Conservation (phyloP, 2,797 vertebrate species). For the Hyperoplus immaculatus region DNA sequence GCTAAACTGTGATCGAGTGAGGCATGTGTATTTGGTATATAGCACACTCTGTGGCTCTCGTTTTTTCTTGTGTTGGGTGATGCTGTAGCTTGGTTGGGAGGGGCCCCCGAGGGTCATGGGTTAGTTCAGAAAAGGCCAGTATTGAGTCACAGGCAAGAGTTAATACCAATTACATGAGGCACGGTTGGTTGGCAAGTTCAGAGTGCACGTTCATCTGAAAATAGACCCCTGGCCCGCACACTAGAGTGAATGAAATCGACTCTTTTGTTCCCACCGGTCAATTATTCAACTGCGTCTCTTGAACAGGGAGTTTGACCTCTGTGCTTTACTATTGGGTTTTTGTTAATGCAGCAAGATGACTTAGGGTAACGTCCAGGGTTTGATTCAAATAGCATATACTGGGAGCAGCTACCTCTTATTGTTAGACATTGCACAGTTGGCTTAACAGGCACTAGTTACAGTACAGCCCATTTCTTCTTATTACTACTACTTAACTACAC, state of each 20-base stretch:
- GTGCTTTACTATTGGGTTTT: constrained; percentile 69
- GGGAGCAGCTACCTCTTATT: constrained; percentile 30
- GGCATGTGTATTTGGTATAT: constrained; percentile 12
- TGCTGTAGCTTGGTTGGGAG: constrained; percentile 34
- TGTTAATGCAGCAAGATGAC: constrained; percentile 57
- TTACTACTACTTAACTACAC: constrained; percentile 24
- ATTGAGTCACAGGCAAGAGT: constrained; percentile 63
- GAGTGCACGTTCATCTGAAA: constrained; percentile 67
- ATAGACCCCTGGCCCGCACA: constrained; percentile 36
- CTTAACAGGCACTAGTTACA: constrained; percentile 18
- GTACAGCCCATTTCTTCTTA: constrained; percentile 9
- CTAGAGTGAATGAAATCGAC: constrained; percentile 69
- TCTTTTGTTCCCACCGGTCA: constrained; percentile 69
- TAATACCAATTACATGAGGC: constrained; percentile 77
- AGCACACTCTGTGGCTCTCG: constrained; percentile 20
- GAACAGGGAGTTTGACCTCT: constrained; percentile 72
- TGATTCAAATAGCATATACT: neutral
- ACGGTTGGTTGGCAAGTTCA: constrained; percentile 62
- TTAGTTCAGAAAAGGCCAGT: constrained; percentile 59
- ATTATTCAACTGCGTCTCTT: constrained; percentile 79
- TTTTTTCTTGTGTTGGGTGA: constrained; percentile 13
- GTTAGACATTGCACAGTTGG: constrained; percentile 21
- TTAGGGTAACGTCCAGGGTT: constrained; percentile 17
- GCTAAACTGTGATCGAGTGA: constrained; percentile 64
- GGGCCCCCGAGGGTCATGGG: constrained; percentile 60